These are phyloP conservation scores for Lottia gigantea DNA, from an alignment of 2,888 invertebrate genomes.

Conservation along the genomic window DNA sequence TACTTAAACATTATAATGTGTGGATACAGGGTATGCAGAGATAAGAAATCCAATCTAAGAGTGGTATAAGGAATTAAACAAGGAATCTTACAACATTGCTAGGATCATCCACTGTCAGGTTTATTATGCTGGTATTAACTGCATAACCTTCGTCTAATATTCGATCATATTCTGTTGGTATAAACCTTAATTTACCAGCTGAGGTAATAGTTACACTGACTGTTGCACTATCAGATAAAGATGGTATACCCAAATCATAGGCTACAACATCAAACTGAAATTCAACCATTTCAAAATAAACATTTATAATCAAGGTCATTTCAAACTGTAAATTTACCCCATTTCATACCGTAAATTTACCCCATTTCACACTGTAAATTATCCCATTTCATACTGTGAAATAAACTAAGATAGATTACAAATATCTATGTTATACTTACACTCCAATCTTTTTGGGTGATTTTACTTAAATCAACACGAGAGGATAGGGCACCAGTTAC, in stretches of 20 bases:
- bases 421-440: slow-evolving; percentile 14
- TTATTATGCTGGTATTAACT: slow-evolving; percentile 20
- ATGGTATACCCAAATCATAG: slow-evolving; percentile 50
- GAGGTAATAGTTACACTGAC: slow-evolving; percentile 47
- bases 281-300: neutral
- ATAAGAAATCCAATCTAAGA: too few species aligned
- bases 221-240: slow-evolving; percentile 39
- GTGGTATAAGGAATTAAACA: too few species aligned
- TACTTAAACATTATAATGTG: too few species aligned
- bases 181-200: slow-evolving; percentile 34
- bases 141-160: slow-evolving; percentile 27
- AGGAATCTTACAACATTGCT: slow-evolving; percentile 1
- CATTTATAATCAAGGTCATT: too few species aligned
- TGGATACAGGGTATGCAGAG: too few species aligned
- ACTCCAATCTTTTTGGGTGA: slow-evolving; percentile 15
- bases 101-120: slow-evolving; percentile 30
- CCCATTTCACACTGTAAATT: too few species aligned
- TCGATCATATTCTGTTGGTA: slow-evolving; percentile 18
- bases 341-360: too few species aligned
- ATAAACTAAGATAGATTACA: neutral
- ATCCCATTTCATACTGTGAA: too few species aligned
- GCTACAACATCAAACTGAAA: slow-evolving; percentile 50
- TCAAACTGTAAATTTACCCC: too few species aligned
- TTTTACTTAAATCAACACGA: slow-evolving; percentile 8
- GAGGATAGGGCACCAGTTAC: slow-evolving; percentile 11